Conservation (phyloP, 2,888 invertebrate species). For the Melanchra persicariae region DNA sequence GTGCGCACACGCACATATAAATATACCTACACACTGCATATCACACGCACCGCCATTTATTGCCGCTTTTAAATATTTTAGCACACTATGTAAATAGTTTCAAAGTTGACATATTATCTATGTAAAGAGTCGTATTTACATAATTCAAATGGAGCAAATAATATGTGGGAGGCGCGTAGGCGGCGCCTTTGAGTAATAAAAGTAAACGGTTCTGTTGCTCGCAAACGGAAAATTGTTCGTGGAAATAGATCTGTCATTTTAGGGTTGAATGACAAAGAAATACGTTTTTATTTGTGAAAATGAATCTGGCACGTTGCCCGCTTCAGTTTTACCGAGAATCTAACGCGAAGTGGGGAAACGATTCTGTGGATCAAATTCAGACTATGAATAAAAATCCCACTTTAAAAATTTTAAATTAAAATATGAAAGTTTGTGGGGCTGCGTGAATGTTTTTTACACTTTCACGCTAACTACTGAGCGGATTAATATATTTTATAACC, state of each 20-base stretch:
- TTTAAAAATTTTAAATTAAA: background rate
- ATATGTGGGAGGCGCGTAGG: constrained; percentile 35
- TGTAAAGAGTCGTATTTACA: constrained; percentile 46
- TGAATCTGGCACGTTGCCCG: constrained; percentile 15
- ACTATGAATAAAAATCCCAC: background rate
- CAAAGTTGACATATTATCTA: constrained; percentile 54
- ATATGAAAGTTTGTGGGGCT: no score
- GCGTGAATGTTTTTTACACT: no score
- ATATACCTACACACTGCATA: constrained; percentile 50
- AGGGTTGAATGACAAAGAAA: background rate
- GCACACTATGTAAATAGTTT: constrained; percentile 59
- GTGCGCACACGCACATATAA: constrained; percentile 56
- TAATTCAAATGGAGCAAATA: constrained; percentile 58
- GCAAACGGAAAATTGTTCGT: constrained; percentile 11
- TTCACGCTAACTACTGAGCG: no score
- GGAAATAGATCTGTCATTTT: constrained; percentile 7
- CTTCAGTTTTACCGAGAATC: constrained; percentile 3
- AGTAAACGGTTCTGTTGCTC: constrained; percentile 14
- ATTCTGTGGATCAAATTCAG: background rate
- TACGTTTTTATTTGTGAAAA: constrained; percentile 3
- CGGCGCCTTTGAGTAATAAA: constrained; percentile 52
- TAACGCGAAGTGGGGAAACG: background rate
- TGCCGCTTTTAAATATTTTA: constrained; percentile 63
- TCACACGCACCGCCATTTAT: constrained; percentile 52
- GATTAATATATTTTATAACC: no score